phyloP scores from a whole-genome alignment of 2,113 vertebrate species.

The Engraulis encrasicolus region DNA sequence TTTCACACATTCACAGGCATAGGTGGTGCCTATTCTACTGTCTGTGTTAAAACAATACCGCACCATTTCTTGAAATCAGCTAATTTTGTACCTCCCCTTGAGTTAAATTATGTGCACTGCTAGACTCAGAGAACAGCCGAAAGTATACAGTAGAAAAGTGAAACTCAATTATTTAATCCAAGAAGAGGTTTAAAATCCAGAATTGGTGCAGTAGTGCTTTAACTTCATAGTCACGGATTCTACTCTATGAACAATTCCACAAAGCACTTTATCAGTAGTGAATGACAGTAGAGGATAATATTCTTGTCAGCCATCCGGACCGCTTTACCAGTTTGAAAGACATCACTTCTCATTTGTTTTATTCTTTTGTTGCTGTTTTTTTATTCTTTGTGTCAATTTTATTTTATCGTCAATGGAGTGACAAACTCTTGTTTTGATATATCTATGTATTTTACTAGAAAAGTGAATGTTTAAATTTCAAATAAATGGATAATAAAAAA shows the following conservation, averaged over 20 bases:
- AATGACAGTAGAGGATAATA: not conserved
- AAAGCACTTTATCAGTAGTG: not conserved
- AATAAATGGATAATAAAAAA: not conserved
- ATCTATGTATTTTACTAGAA: conserved; percentile 5
- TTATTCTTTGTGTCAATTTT: not conserved
- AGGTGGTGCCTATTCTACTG: too few species aligned
- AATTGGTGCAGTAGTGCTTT: too few species aligned
- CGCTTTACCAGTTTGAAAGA: not conserved
- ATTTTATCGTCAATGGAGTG: not conserved
- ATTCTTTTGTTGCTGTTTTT: not conserved
- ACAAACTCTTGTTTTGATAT: not conserved
- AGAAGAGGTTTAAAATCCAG: too few species aligned
- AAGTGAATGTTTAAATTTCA: not conserved
- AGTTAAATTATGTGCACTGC: too few species aligned
- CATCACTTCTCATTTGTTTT: not conserved
- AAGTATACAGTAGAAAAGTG: too few species aligned
- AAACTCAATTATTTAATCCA: too few species aligned
- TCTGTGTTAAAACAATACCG: too few species aligned
- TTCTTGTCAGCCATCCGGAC: not conserved
- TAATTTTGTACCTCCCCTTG: too few species aligned
- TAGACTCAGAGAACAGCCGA: too few species aligned
- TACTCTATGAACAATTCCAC: too few species aligned
- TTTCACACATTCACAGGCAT: too few species aligned
- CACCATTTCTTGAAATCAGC: too few species aligned
- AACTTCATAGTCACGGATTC: not conserved